Conservation (phyloP, 2,888 invertebrate species). For the Ecliptopera silaceata region DNA sequence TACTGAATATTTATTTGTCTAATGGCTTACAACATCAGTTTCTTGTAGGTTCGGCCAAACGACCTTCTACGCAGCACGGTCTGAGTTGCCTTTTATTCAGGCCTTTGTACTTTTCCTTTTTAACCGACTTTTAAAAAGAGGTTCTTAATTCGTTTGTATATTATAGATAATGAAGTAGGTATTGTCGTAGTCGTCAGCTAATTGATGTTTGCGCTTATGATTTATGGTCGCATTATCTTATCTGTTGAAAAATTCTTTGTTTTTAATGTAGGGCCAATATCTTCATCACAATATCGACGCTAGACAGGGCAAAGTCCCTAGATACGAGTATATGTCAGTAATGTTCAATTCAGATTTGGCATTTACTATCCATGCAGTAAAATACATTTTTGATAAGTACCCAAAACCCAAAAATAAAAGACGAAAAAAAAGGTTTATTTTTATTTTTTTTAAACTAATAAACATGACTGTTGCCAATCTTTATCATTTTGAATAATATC, state of each 20-base stretch:
- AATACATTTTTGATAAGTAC: too few relatives aligned
- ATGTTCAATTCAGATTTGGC: too few relatives aligned
- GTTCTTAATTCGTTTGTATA: too few relatives aligned
- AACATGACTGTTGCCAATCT: too few relatives aligned
- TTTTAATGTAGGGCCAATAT: not conserved
- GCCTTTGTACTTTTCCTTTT: conserved; percentile 23
- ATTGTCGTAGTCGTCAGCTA: conserved; percentile 14
- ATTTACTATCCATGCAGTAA: too few relatives aligned
- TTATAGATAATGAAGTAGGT: conserved; percentile 10
- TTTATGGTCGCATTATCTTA: conserved; percentile 12
- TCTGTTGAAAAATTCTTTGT: conserved; percentile 4
- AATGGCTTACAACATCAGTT: not conserved
- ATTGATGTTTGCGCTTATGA: conserved; percentile 14
- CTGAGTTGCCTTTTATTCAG: not conserved
- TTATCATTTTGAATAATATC: too few relatives aligned
- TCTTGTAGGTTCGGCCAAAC: not conserved
- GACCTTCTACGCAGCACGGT: conserved; percentile 1
- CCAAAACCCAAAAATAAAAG: too few relatives aligned
- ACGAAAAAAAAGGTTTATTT: too few relatives aligned
- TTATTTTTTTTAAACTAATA: too few relatives aligned
- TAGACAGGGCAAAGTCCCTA: too few relatives aligned
- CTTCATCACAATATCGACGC: not conserved
- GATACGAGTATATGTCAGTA: too few relatives aligned
- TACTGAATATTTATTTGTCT: not conserved
- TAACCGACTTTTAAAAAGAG: too few relatives aligned